A percentile compares a stretch with the other conserved stretches of the same genome.
These are phyloP conservation scores for Callopanchax toddi DNA, from an alignment of 2,113 vertebrate species.

Conservation along the genomic window DNA sequence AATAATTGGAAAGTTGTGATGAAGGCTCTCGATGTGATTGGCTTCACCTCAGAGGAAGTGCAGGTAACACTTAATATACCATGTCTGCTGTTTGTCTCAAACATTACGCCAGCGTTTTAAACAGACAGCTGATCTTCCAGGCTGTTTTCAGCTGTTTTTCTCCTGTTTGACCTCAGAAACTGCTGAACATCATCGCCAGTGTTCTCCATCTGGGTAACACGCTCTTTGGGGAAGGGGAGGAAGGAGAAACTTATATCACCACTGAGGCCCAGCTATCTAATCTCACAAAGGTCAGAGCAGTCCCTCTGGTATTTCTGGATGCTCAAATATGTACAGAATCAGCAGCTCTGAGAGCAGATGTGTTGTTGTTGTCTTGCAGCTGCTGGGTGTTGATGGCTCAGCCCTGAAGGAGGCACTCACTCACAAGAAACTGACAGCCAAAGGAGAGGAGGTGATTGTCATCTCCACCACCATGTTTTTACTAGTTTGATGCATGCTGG, in stretches of 20 bases:
- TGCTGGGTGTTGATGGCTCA: conserved; percentile 86
- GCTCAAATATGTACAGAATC: conserved; percentile 35
- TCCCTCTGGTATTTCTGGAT: conserved; percentile 9
- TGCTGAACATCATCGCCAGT: conserved; percentile 90
- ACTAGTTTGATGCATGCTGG: not conserved
- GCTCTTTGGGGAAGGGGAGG: conserved; percentile 90
- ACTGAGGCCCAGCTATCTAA: conserved; percentile 89
- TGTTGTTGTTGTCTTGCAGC: conserved; percentile 79
- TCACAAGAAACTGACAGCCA: conserved; percentile 96
- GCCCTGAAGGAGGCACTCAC: conserved; percentile 87
- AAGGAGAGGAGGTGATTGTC: conserved; percentile 91
- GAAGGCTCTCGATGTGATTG: conserved; percentile 87
- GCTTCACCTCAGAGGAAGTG: conserved; percentile 89
- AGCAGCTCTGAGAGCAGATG: conserved; percentile 35
- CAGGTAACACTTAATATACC: conserved; percentile 73
- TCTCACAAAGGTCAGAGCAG: conserved; percentile 84
- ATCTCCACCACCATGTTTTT: not conserved
- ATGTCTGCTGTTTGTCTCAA: not conserved
- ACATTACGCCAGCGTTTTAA: not conserved
- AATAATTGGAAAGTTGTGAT: conserved; percentile 92
- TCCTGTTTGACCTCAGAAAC: conserved; percentile 79
- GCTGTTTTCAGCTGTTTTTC: conserved; percentile 16
- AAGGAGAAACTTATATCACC: conserved; percentile 88
- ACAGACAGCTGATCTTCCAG: not conserved
- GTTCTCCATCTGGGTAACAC: conserved; percentile 94